Base-by-base conservation (phyloP, 2,113 vertebrate species). In the Falco punctatus region DNA sequence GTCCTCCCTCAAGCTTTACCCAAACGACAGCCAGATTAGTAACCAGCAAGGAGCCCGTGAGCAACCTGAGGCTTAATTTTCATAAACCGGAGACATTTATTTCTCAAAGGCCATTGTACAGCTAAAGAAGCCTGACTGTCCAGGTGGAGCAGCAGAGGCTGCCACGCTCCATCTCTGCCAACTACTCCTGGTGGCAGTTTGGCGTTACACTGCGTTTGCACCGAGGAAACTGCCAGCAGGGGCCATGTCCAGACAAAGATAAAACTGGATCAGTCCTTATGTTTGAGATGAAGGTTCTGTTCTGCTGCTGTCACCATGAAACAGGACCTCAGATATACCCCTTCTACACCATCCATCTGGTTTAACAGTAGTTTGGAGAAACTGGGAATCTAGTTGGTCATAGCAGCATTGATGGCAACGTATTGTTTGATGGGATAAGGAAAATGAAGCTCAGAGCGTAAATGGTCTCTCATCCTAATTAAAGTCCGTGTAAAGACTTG, bases 201-300 rank as follows among this genome's bases (percentile, higher is more conserved):
- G 46, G 35, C 4, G 0, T 52, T 61, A 49, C 16, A 9, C 32
- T 38, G 57, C 0, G 0, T 85, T 88, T 81, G 62, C 77, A 55
- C 58, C 81, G 42, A 75, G 35, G 71, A 77, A 91, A 80, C 88
- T 54, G 69, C 69, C 55, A 74, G 57, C 51, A 42, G 51, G 33
- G 15, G 9, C 26, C 24, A 1, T 21, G 15, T 71, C 51, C 73
- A 62, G 44, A 24, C 44, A 71, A 81, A 71, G 52, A 44, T 4
- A 5, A 54, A 32, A 58, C 17, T 52, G 52, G 61, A 48, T 88
- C 46, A 14, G 44, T 30, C 71, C 21, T 61, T 71, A 52, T 27
- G 33, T 49, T 72, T 49, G 40, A 59, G 62, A 14, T 40, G 8
- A 94, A 66, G 28, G 48, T 80, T n/a, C 24, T 86, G 2, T 84